Evolutionary conservation across 1,140 invertebrate genomes (phyloP), one percentile per base, ranked within the genome.

Genomic region (Dryas iulia): DNA sequence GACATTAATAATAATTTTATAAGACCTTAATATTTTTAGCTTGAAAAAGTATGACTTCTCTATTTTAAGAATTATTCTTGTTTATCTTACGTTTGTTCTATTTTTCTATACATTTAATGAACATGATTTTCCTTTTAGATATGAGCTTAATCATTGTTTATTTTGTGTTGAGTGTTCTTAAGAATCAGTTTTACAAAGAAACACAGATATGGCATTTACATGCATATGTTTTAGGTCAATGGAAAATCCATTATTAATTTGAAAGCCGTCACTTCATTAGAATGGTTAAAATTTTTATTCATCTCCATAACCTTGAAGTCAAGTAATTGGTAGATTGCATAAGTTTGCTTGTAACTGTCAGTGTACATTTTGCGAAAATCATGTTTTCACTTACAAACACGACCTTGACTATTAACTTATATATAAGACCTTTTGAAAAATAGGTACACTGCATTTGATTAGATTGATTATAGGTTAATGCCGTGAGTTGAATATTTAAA

Each of bases 321-420:
- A 47, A 47, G 18, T 47, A 47, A 47, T 47, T 47, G 18, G 14
- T 31, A 3, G n/a, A 54, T 62, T 68, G 30, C 59, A 28, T 47
- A 68, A 68, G 52, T 57, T 47, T 11, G 56, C 10, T 35, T 67
- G 66, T 60, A 61, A 35, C 59, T 60, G 59, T 62, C 21, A 12
- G 56, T 57, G 59, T 67, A 39, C 47, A 56, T 39, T 68, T 68
- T 61, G 66, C 59, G 24, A 39, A 57, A 68, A 68, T 30, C 59
- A 62, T 68, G 66, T 68, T 68, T 68, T 68, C 54, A 56, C 63
- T 64, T 39, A 70, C 64, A 70, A 73, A 70, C 56, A 57, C 23
- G 33, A 68, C 66, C 66, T 68, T 68, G 66, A 58, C 59, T 57
- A 52, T 23, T 54, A 21, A 33, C n/a, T 66, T 18, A 58, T 8